Percentiles rank a stretch among this genome's conserved stretches.
Evolutionary conservation across 2,113 vertebrate genomes (phyloP).

Genomic region (Fukomys damarensis): DNA sequence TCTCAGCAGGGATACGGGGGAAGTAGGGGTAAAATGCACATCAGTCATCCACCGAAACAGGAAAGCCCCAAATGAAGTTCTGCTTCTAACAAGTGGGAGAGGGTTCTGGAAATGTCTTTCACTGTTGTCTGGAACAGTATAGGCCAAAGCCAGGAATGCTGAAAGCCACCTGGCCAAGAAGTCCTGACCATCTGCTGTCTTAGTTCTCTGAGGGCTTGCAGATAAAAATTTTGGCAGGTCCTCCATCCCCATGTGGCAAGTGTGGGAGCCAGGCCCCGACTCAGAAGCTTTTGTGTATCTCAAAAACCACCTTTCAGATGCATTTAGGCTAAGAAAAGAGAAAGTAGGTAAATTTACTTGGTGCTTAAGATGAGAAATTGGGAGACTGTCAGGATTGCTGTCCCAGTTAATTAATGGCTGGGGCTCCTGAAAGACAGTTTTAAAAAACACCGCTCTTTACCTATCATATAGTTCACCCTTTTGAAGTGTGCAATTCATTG

Average conservation of each 20-base stretch:
- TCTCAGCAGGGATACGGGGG: neutral
- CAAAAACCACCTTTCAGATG: neutral
- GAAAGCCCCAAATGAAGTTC: neutral
- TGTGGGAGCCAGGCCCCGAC: neutral
- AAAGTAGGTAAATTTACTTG: conserved; percentile 7
- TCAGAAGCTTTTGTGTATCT: neutral
- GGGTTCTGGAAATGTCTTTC: neutral
- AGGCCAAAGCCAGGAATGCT: neutral
- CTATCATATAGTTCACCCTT: neutral
- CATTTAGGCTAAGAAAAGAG: conserved; percentile 19
- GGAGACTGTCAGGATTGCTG: neutral
- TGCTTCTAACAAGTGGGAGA: conserved; percentile 41
- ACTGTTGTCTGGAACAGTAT: neutral
- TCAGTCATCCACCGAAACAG: neutral
- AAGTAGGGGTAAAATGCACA: neutral
- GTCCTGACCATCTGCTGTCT: neutral
- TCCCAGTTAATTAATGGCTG: neutral
- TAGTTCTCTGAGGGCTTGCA: conserved; percentile 20
- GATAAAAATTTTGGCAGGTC: conserved; percentile 41
- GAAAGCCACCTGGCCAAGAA: neutral
- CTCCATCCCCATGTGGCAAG: neutral
- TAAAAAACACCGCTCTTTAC: neutral
- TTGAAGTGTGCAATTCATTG: neutral
- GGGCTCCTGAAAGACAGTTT: neutral
- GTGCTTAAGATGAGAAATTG: neutral